These are phyloP conservation scores for Onychomys leucogaster DNA, from an alignment of 2,797 vertebrate genomes.

Conservation along the genomic window DNA sequence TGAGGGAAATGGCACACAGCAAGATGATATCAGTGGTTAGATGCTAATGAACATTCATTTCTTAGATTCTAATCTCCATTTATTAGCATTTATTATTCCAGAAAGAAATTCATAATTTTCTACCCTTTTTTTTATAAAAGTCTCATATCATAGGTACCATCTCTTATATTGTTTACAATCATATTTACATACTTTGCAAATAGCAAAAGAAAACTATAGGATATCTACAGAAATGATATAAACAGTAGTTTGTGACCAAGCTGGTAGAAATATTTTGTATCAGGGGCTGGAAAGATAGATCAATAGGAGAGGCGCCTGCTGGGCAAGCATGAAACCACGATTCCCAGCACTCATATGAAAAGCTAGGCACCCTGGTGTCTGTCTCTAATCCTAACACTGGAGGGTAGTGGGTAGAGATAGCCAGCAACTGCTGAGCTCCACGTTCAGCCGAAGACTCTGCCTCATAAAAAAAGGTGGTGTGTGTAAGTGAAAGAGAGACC, in stretches of 20 bases:
- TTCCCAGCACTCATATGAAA: neutral
- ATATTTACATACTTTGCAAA: conserved; percentile 17
- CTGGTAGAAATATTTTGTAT: neutral
- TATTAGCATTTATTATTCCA: neutral
- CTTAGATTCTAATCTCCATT: conserved; percentile 1
- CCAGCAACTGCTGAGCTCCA: neutral
- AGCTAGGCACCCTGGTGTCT: neutral
- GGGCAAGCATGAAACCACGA: neutral
- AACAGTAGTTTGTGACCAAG: neutral
- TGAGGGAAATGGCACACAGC: neutral
- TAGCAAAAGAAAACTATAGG: neutral
- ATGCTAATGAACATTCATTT: neutral
- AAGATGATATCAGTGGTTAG: neutral
- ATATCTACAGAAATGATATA: neutral
- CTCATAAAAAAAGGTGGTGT: neutral
- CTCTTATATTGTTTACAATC: conserved; percentile 18
- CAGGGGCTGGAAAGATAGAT: neutral
- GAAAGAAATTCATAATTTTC: conserved; percentile 25
- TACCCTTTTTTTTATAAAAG: neutral
- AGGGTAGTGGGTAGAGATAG: neutral
- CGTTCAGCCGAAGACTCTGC: neutral
- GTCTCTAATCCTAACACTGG: neutral
- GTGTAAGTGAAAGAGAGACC: neutral
- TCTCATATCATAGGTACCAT: neutral
- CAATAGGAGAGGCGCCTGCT: neutral